Evolutionary conservation across 2,888 invertebrate genomes (phyloP), one percentile per base, ranked within the genome.

Genomic region (Sympetrum striolatum): DNA sequence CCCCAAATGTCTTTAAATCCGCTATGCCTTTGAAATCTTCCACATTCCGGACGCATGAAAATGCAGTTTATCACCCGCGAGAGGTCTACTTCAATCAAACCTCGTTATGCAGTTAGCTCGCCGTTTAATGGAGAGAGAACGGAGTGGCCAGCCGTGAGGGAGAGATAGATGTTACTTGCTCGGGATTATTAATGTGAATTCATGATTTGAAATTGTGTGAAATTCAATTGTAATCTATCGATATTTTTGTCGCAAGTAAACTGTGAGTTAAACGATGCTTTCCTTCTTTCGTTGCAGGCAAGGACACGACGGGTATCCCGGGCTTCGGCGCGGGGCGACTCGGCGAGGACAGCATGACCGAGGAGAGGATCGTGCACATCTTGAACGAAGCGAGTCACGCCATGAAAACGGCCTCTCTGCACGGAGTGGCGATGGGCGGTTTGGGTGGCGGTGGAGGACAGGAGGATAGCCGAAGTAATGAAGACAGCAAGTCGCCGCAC

Each of bases 291-390:
- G 12, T 37, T 94, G 94, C 96, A 95, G 97, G 97, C 94, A 97
- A 97, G 96, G 98, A 98, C 94, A 96, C 97, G 92, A 96, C 92
- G 60, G 92, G 96, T 91, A 96, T 97, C 93, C 96, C 97, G 90
- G 96, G 96, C 53, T 98, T 97, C 93, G 96, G 96, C 90, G 96
- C 97, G 91, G 81, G 64, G 60, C 60, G 81, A 35, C 37, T 86
- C 35, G 95, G 96, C 81, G 97, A 97, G 90, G 96, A 97, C 93
- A 96, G 96, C 92, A 96, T 96, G 92, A 98, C 98, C 48, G 99
- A 99, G 93, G 99, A 99, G 93, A 95, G 99, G 92, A 96, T 99
- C 92, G 97, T 97, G 90, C 98, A 98, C 94, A 98, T 99, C 93
- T 96, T 99, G 91, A 97, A 96, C 93, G 99, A 99, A 93, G 98